Conservation (phyloP, 1,140 invertebrate genomes). For the Muscidifurax raptorellus region DNA sequence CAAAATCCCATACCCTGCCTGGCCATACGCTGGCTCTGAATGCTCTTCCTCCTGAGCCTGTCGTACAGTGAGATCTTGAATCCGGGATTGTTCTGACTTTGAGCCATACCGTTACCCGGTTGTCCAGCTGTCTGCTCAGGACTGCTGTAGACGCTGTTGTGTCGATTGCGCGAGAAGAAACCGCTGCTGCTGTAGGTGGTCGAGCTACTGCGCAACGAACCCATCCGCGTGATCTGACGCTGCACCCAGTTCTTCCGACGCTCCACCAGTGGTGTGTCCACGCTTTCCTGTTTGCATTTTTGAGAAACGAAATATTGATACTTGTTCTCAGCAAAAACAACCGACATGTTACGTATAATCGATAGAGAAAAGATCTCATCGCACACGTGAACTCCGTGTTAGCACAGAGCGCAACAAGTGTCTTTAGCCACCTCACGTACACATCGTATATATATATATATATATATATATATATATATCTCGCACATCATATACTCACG, state of each 20-base stretch:
- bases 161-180: constrained; percentile 82
- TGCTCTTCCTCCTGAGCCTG: constrained; percentile 85
- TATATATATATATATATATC: too few species aligned
- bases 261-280: constrained; percentile 89
- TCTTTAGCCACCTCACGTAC: background rate
- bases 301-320: background rate
- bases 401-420: too few species aligned
- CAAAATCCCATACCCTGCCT: constrained; percentile 77
- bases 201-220: constrained; percentile 87
- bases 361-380: too few species aligned
- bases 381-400: too few species aligned
- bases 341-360: too few species aligned
- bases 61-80: constrained; percentile 89
- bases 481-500: constrained; percentile 77
- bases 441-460: too few species aligned
- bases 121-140: constrained; percentile 77
- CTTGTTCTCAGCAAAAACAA: too few species aligned
- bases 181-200: constrained; percentile 86
- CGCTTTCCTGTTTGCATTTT: constrained; percentile 82
- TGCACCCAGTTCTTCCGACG: constrained; percentile 91
- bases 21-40: constrained; percentile 80
- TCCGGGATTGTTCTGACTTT: constrained; percentile 68
- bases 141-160: constrained; percentile 86
- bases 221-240: constrained; percentile 87
- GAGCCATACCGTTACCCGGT: constrained; percentile 67